These are phyloP conservation scores for Gavialis gangeticus DNA, from an alignment of 2,113 vertebrate genomes.

Conservation along the genomic window DNA sequence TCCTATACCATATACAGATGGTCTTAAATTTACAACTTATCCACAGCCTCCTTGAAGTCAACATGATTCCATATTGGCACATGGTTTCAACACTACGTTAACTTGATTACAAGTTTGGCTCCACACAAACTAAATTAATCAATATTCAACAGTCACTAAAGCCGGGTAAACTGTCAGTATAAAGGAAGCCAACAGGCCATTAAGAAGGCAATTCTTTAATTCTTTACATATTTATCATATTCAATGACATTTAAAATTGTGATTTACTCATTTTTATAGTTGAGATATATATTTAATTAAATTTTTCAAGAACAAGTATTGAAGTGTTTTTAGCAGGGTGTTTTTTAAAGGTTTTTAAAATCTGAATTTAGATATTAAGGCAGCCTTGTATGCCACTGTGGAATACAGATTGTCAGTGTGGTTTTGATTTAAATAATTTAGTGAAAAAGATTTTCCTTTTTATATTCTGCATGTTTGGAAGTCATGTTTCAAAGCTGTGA, in stretches of 20 bases:
- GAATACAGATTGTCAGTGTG: not conserved
- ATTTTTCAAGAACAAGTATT: rapidly evolving
- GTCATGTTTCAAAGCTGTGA: not conserved
- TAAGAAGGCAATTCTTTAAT: not conserved
- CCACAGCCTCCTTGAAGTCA: not conserved
- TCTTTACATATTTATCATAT: not conserved
- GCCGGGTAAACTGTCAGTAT: not conserved
- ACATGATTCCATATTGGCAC: not conserved
- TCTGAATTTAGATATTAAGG: not conserved
- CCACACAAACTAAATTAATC: not conserved
- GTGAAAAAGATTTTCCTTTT: not conserved
- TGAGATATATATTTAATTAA: not conserved
- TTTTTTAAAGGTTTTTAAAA: not conserved
- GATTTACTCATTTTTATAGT: not conserved
- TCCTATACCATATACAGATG: not conserved
- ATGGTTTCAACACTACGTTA: not conserved
- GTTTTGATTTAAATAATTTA: not conserved
- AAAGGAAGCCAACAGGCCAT: not conserved
- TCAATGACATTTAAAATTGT: not conserved
- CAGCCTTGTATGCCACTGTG: not conserved
- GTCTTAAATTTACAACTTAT: not conserved
- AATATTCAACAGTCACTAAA: not conserved
- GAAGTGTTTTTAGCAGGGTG: not conserved
- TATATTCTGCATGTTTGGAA: slow-evolving; percentile 35
- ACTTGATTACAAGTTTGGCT: not conserved